Evolutionary conservation across 2,113 vertebrate species (phyloP).

Genomic region (Phoenicopterus ruber): DNA sequence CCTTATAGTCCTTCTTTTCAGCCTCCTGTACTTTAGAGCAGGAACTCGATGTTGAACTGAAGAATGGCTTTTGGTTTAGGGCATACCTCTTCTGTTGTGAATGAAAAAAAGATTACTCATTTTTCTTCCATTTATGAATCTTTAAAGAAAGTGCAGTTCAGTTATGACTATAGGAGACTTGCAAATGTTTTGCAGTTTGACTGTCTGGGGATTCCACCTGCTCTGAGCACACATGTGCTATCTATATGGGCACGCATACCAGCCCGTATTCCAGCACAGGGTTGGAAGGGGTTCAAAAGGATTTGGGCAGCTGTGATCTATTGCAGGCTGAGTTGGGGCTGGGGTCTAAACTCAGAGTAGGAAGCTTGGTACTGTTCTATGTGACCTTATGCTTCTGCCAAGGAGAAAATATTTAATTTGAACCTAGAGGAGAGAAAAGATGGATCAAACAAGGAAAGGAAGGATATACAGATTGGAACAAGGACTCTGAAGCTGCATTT

Average conservation of each 20-base stretch:
- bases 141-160: background rate
- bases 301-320: background rate
- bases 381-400: background rate
- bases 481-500: background rate
- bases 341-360: background rate
- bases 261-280: background rate
- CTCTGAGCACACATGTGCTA: background rate
- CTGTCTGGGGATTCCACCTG: background rate
- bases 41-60: background rate
- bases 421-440: background rate
- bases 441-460: background rate
- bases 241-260: accelerated
- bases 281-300: background rate
- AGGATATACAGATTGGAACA: background rate
- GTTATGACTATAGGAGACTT: background rate
- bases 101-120: background rate
- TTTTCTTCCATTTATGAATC: background rate
- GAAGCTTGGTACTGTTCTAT: background rate
- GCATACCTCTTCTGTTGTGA: background rate
- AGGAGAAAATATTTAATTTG: background rate
- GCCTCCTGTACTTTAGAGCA: background rate
- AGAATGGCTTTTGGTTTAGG: background rate
- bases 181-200: background rate
- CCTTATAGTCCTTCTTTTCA: background rate
- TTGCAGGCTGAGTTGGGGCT: background rate